These are phyloP conservation scores for Eupsittula cactorum DNA, from an alignment of 2,113 vertebrate species.

Conservation along the genomic window DNA sequence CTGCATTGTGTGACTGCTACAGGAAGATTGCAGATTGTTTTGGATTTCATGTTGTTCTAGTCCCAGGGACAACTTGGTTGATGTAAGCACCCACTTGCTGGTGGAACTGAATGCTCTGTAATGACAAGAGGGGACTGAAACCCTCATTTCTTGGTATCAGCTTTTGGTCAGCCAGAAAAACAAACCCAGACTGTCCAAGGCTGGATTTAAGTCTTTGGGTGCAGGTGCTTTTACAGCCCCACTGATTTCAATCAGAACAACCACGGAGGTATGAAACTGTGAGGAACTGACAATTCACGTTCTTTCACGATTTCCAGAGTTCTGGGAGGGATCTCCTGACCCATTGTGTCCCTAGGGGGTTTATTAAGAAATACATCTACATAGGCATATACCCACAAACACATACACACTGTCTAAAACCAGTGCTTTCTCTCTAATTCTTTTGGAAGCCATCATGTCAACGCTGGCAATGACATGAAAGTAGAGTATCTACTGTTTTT, in stretches of 20 bases:
- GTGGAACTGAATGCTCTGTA: neutral
- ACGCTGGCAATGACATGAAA: neutral
- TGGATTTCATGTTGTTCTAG: neutral
- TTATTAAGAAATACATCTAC: neutral
- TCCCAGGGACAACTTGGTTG: neutral
- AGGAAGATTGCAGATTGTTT: neutral
- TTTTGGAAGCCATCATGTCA: neutral
- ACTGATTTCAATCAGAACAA: neutral
- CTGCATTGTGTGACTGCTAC: neutral
- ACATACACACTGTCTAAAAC: neutral
- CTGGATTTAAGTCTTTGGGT: neutral
- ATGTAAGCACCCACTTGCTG: neutral
- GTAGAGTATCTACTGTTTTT: neutral
- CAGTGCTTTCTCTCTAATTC: neutral
- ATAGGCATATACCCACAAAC: neutral
- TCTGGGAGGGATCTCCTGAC: neutral
- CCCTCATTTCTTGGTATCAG: neutral
- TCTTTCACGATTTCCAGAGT: neutral
- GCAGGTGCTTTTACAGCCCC: neutral
- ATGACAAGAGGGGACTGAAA: neutral
- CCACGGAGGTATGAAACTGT: neutral
- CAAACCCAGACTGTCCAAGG: neutral
- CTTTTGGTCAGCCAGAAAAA: neutral
- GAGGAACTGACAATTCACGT: fast-evolving
- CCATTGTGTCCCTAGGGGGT: neutral